Conservation (phyloP, 1,140 invertebrate species). For the Drosophila miranda region DNA sequence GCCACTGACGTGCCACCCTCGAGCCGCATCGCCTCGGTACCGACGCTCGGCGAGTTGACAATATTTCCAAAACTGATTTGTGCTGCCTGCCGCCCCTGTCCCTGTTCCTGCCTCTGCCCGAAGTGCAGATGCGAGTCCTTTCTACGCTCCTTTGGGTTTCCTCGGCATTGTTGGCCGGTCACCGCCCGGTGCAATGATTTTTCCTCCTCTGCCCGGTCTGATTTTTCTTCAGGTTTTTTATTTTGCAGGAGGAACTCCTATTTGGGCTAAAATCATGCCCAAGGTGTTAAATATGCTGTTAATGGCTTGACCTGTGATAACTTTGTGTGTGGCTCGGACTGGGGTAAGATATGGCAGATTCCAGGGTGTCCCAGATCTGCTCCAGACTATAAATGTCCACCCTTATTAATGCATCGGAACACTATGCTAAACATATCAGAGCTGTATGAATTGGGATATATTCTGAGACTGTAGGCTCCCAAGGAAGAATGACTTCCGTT, state of each 20-base stretch:
- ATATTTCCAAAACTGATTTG: constrained; percentile 56
- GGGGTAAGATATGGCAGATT: constrained; percentile 11
- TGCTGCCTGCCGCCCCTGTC: constrained; percentile 20
- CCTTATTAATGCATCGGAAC: too few species aligned
- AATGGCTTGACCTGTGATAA: constrained; percentile 45
- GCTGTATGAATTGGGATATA: too few species aligned
- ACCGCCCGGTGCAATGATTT: constrained; percentile 72
- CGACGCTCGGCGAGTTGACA: constrained; percentile 49
- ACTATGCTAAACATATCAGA: too few species aligned
- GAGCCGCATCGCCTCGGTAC: neutral
- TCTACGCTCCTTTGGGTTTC: constrained; percentile 49
- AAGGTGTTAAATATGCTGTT: constrained; percentile 71
- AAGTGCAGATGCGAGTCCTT: constrained; percentile 51
- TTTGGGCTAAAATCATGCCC: constrained; percentile 25
- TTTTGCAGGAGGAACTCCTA: constrained; percentile 35
- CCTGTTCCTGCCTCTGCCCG: constrained; percentile 1
- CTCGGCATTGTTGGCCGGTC: constrained; percentile 44
- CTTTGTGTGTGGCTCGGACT: constrained; percentile 22
- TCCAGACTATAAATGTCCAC: too few species aligned
- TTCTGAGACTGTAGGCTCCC: too few species aligned
- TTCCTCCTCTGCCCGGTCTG: constrained; percentile 22
- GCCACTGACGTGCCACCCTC: constrained; percentile 68
- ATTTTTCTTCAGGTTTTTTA: constrained; percentile 45
- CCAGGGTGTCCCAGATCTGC: neutral
- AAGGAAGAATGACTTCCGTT: too few species aligned